These are phyloP conservation scores for Pseudomyrmex cubaensis DNA, from an alignment of 1,140 invertebrate species.

Conservation along the genomic window DNA sequence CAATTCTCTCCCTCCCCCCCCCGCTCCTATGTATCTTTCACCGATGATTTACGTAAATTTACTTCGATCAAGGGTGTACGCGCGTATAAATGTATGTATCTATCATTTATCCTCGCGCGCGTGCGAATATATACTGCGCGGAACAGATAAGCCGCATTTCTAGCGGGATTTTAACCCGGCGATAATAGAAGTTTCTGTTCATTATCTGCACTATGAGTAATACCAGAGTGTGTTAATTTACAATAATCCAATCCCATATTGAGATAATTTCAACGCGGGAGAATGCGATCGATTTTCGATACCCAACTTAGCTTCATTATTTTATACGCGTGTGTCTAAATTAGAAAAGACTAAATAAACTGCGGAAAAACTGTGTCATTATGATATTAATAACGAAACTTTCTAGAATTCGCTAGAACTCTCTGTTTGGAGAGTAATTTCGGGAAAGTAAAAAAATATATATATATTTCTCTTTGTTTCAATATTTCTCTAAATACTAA, in stretches of 20 bases:
- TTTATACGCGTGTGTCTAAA: conserved; percentile 6
- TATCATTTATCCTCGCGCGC: background rate
- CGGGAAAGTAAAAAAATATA: too few relatives aligned
- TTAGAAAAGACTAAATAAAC: conserved; percentile 1
- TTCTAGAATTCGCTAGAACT: too few relatives aligned
- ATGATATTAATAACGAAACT: background rate
- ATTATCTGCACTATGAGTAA: background rate
- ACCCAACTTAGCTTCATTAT: background rate
- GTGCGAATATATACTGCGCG: background rate
- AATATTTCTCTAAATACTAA: too few relatives aligned
- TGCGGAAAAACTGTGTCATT: background rate
- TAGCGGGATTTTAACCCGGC: background rate
- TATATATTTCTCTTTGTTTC: too few relatives aligned
- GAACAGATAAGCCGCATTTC: conserved; percentile 20
- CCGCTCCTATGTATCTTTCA: background rate
- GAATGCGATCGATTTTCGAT: conserved; percentile 48
- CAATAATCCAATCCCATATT: conserved; percentile 21
- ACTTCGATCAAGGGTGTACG: conserved; percentile 36
- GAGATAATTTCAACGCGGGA: conserved; percentile 26
- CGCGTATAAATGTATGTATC: conserved; percentile 34
- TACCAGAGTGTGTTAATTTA: conserved; percentile 32
- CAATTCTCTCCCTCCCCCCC: background rate
- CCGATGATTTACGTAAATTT: conserved; percentile 41
- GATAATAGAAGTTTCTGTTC: conserved; percentile 18
- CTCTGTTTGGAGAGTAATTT: too few relatives aligned